phyloP scores from a whole-genome alignment of 2,888 invertebrate genomes.

The Lissonota sp. region DNA sequence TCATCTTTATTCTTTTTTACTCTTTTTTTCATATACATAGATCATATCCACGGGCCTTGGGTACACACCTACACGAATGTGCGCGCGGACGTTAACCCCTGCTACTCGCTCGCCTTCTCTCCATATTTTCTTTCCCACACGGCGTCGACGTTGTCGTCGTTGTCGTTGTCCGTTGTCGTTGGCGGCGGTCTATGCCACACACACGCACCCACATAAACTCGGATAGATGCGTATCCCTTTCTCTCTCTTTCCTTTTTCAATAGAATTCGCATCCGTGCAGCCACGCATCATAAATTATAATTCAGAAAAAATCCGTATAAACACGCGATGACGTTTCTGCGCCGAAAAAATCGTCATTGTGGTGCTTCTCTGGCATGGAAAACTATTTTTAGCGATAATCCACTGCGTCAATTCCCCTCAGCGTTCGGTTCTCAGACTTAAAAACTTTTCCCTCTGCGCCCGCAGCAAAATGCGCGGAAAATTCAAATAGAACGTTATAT shows the following conservation, averaged over 20 bases:
- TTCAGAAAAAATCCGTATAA: too few relatives aligned
- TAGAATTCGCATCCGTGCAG: conserved; percentile 12
- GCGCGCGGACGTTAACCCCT: conserved; percentile 56
- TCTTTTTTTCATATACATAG: neutral
- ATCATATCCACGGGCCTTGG: conserved; percentile 33
- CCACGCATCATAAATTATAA: too few relatives aligned
- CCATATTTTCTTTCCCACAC: conserved; percentile 59
- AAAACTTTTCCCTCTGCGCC: too few relatives aligned
- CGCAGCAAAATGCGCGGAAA: too few relatives aligned
- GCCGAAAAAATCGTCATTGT: too few relatives aligned
- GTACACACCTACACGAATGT: conserved; percentile 52
- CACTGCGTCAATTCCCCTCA: too few relatives aligned
- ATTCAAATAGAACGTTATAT: too few relatives aligned
- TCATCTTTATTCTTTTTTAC: conserved; percentile 6
- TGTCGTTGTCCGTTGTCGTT: neutral
- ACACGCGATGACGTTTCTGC: too few relatives aligned
- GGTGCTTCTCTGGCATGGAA: too few relatives aligned
- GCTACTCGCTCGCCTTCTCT: conserved; percentile 40
- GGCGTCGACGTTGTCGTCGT: neutral
- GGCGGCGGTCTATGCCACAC: conserved; percentile 25
- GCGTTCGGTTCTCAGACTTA: too few relatives aligned
- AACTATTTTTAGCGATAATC: too few relatives aligned
- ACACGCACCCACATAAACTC: conserved; percentile 5
- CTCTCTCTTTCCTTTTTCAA: conserved; percentile 45
- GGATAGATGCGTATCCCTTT: neutral